Evolutionary conservation across 2,888 invertebrate genomes (phyloP).

Genomic region (Notodonta dromedarius): DNA sequence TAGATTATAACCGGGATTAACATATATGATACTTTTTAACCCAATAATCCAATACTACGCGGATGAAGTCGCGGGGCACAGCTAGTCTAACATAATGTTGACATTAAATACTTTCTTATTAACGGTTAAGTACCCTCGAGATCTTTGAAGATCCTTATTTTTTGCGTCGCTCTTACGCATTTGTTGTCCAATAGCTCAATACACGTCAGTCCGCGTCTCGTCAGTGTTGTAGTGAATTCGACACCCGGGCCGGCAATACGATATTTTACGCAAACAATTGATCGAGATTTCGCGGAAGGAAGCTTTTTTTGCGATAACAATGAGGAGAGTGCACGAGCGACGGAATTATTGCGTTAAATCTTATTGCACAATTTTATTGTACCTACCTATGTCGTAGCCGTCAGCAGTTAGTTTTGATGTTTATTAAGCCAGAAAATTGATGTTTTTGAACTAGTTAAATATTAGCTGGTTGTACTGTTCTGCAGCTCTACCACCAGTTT

Average conservation of each 20-base stretch:
- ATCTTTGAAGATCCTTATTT: conserved; percentile 19
- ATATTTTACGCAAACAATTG: conserved; percentile 65
- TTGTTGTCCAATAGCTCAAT: conserved; percentile 38
- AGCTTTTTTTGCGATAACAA: conserved; percentile 51
- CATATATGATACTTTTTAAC: too few species aligned
- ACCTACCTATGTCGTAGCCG: background rate
- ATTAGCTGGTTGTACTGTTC: too few species aligned
- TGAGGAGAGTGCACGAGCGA: conserved; percentile 21
- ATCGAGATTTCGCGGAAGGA: conserved; percentile 70
- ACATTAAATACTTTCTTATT: conserved; percentile 18
- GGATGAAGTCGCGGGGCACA: too few species aligned
- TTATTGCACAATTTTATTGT: conserved; percentile 6
- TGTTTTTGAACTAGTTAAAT: too few species aligned
- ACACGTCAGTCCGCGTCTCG: conserved; percentile 39
- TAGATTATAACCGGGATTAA: too few species aligned
- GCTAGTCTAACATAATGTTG: background rate
- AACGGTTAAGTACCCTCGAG: conserved; percentile 10
- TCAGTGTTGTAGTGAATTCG: conserved; percentile 53
- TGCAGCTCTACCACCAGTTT: too few species aligned
- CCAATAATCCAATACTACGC: too few species aligned
- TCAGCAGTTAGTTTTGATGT: background rate
- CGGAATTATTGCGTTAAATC: conserved; percentile 24
- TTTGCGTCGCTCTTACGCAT: conserved; percentile 37
- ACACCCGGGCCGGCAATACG: conserved; percentile 63
- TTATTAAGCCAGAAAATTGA: too few species aligned